Conservation (phyloP, 2,888 invertebrate genomes). For the Phaonia tiefii region DNA sequence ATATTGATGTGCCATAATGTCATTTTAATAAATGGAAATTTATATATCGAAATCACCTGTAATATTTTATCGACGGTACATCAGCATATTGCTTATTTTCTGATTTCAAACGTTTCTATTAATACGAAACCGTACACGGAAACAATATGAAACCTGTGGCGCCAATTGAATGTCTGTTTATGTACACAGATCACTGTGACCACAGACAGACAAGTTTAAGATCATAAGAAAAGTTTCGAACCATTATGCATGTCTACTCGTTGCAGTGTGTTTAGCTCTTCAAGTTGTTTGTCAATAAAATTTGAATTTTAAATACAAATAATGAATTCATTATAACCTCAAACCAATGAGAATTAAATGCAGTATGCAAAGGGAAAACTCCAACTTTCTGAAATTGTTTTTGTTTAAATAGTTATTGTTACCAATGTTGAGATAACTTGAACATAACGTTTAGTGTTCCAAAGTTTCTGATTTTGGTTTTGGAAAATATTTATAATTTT, state of each 20-base stretch:
- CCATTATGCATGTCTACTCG: slow-evolving; percentile 1
- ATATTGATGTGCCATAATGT: too few species aligned
- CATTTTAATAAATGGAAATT: too few species aligned
- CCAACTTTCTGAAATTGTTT: not conserved
- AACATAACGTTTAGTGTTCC: not conserved
- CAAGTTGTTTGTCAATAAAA: slow-evolving; percentile 6
- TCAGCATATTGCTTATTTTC: too few species aligned
- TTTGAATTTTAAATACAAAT: slow-evolving; percentile 48
- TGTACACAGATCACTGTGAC: too few species aligned
- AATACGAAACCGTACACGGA: too few species aligned
- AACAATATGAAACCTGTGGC: slow-evolving; percentile 3
- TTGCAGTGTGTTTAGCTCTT: too few species aligned
- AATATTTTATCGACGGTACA: too few species aligned
- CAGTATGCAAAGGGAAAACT: not conserved
- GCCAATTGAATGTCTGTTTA: not conserved
- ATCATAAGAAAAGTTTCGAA: too few species aligned
- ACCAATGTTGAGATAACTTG: not conserved
- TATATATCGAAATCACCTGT: too few species aligned
- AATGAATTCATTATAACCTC: slow-evolving; percentile 40
- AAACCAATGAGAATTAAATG: not conserved
- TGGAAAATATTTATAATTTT: not conserved
- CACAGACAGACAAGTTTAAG: too few species aligned
- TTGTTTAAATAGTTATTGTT: not conserved
- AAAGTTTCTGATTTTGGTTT: not conserved
- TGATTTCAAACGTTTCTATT: too few species aligned